Percentiles rank a stretch among this genome's conserved stretches.
Evolutionary conservation across 2,797 vertebrate species (phyloP).

Genomic region (Neopelma chrysocephalum): DNA sequence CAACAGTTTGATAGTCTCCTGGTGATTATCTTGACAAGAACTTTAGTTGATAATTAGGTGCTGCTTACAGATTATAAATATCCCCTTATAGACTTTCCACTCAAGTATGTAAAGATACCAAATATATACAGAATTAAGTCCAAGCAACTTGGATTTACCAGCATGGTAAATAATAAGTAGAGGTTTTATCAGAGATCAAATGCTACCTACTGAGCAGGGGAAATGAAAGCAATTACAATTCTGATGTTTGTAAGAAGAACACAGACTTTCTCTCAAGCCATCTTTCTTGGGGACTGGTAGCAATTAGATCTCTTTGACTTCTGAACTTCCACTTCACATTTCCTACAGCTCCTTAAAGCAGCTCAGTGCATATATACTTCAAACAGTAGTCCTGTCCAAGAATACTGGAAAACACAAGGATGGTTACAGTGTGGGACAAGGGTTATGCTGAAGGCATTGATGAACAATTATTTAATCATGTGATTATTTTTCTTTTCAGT

Average conservation of each 20-base stretch:
- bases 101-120: neutral
- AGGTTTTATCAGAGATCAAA: constrained; percentile 27
- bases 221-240: constrained; percentile 22
- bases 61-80: constrained; percentile 26
- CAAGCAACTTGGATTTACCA: constrained; percentile 17
- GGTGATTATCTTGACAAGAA: neutral
- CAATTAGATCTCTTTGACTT: neutral
- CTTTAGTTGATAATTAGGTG: constrained; percentile 24
- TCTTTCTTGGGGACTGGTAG: neutral
- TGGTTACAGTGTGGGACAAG: neutral
- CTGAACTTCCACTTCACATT: neutral
- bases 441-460: neutral
- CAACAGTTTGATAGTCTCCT: constrained; percentile 12
- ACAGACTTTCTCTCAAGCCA: neutral
- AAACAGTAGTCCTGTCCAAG: neutral
- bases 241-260: neutral
- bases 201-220: neutral
- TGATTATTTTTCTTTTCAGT: neutral
- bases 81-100: neutral
- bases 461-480: neutral
- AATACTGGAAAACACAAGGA: neutral
- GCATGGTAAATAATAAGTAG: neutral
- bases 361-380: neutral
- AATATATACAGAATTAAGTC: neutral
- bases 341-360: neutral